Percentiles rank a stretch among this genome's conserved stretches.
Conservation (phyloP, 1,140 invertebrate species). For the Drosophila erecta region DNA sequence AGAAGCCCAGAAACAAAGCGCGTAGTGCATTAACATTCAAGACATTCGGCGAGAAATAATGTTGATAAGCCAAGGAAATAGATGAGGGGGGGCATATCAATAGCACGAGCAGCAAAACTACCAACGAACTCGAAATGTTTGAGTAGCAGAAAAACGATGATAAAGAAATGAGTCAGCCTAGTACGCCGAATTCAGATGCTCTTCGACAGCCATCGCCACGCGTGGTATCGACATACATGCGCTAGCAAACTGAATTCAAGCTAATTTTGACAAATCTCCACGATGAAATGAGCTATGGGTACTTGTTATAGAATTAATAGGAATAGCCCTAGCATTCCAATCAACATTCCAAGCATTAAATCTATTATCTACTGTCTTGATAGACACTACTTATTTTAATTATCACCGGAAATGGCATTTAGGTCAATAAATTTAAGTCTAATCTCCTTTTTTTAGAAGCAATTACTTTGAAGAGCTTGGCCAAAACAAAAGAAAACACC, state of each 20-base stretch:
- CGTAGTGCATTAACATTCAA: constrained; percentile 53
- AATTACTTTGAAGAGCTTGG: not conserved
- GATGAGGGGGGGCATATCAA: constrained; percentile 47
- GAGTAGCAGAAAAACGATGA: constrained; percentile 31
- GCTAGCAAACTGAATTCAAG: too few species aligned
- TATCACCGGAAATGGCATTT: too few species aligned
- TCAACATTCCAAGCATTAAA: too few species aligned
- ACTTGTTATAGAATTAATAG: too few species aligned
- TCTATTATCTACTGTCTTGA: too few species aligned
- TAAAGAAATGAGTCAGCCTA: constrained; percentile 4
- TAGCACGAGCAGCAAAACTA: constrained; percentile 61
- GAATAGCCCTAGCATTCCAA: too few species aligned
- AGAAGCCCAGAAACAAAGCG: constrained; percentile 24
- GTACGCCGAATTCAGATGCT: constrained; percentile 26
- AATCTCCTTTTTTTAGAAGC: not conserved
- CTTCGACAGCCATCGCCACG: not conserved
- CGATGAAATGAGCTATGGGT: too few species aligned
- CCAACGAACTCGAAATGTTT: constrained; percentile 54
- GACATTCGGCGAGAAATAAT: constrained; percentile 26
- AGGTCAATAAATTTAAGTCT: not conserved
- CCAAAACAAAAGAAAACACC: constrained; percentile 6
- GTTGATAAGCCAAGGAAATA: not conserved
- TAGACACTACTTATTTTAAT: too few species aligned
- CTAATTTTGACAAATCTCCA: too few species aligned
- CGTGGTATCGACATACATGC: too few species aligned